phyloP scores from a whole-genome alignment of 1,140 invertebrate species.

The Heliothis virescens region DNA sequence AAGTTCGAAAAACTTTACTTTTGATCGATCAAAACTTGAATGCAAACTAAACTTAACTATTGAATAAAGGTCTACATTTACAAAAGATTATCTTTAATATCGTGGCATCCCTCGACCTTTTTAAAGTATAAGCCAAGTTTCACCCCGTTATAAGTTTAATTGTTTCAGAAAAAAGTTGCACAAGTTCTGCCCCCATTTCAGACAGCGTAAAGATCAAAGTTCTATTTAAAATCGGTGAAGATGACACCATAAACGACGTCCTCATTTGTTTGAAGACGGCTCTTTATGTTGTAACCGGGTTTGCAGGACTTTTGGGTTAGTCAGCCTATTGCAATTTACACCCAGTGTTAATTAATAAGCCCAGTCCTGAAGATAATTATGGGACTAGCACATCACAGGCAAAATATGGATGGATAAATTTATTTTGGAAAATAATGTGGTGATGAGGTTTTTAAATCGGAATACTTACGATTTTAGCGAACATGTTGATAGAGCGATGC shows the following conservation, averaged over 20 bases:
- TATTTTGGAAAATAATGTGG: background rate
- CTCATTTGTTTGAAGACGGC: too few relatives aligned
- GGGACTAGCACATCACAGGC: too few relatives aligned
- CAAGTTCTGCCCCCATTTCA: background rate
- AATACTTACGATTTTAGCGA: constrained; percentile 64
- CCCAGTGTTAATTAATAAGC: too few relatives aligned
- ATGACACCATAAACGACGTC: too few relatives aligned
- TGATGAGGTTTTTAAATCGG: background rate
- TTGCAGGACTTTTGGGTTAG: too few relatives aligned
- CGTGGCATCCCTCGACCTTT: too few relatives aligned
- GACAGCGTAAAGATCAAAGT: background rate
- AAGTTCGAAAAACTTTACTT: background rate
- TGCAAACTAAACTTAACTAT: background rate
- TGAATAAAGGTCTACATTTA: background rate
- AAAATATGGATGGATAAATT: too few relatives aligned
- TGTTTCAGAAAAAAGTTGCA: background rate
- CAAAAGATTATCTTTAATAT: constrained; percentile 10
- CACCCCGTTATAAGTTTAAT: background rate
- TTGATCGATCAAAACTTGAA: constrained; percentile 1
- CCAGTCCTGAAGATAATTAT: too few relatives aligned
- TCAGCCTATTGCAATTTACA: too few relatives aligned
- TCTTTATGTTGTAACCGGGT: too few relatives aligned
- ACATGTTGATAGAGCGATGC: constrained; percentile 60
- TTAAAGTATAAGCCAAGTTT: background rate
- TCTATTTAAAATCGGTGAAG: background rate